Base-by-base conservation (phyloP, 2,113 vertebrate species). In the Apodemus speciosus region DNA sequence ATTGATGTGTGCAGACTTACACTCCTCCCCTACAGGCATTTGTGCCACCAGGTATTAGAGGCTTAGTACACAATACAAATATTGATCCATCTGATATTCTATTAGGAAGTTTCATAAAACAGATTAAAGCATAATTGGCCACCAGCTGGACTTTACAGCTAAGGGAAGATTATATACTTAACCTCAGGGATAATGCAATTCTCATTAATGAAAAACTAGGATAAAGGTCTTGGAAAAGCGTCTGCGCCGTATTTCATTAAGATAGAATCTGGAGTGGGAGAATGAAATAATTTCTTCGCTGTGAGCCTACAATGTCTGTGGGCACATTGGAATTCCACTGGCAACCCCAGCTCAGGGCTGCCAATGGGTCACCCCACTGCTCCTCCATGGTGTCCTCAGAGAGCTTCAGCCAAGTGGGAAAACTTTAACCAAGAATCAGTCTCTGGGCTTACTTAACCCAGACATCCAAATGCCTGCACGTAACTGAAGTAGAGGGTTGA, bases 41-140 rank as follows among this genome's bases (percentile, higher is more conserved):
- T n/a, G n/a, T n/a, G 77, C 85, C 62, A 56, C 43, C 32, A 46
- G 6, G 21, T 49, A 58, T 88, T 94, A 94, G 77, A 32, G 20
- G 66, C 38, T 56, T 43, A 53, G 9, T 38, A 75, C 60, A 75
- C 64, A 91, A 51, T 85, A 77, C 89, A 94, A 77, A 88, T 90
- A 95, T 83, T 90, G 88, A 96, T 92, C 60, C 46, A 94, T 94
- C 66, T 76, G 80, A 86, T 89, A 90, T 95, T 96, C 95, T 96
- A 95, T 96, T 85, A 93, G 35, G 43, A 92, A 89, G 91, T 92
- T 92, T 89, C 88, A 89, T 81, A 92, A 85, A 92, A 40, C 49
- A 95, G 66, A 95, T 95, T 93, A 92, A 95, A 94, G 71, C 5
- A 27, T 71, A 94, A 89, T 85, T 80, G 75, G 40, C 85, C 71